Evolutionary conservation across 2,797 vertebrate genomes (phyloP), one percentile per base, ranked within the genome.

Genomic region (Yasuhikotakia modesta): DNA sequence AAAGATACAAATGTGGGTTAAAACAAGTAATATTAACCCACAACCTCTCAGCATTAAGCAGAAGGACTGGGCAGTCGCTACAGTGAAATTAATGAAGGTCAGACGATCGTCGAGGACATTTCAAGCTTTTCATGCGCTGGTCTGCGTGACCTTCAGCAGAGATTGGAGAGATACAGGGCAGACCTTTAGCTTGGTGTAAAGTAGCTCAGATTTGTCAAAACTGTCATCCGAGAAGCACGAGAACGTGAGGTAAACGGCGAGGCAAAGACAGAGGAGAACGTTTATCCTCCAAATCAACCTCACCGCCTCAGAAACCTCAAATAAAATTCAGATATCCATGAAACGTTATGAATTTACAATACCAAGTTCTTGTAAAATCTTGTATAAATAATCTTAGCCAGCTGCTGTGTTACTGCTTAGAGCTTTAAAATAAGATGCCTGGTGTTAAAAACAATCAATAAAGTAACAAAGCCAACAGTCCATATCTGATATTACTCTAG

Each of bases 21-120:
- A 21, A 12, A 60, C 14, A 1, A 60, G 21, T 24, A 16, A 14
- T 2, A 53, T 43, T 27, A 65, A 43, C 21, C 21, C 53, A 22
- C 14, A 55, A 14, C 32, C 30, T 52, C 27, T 7, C 22, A 35
- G 27, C 12, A 16, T n/a, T 53, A 60, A 52, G 65, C 8, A 61
- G 66, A 27, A 63, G 75, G 11, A 52, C 30, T 5, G 35, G 52
- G 43, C 75, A 77, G 66, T 24, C 70, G 45, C 53, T 48, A 5
- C 19, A 78, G 16, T 43, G 45, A 13, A 57, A 63, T 50, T 14
- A 63, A 30, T 70, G 57, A 78, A 78, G 57, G 55, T 70, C 66
- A 78, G 16, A 1, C 70, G 67, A 57, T 14, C 57, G 43, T 53
- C 57, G 70, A 78, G 57, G 76, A 70, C 46, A 43, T 69, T 45